These are phyloP conservation scores for Cossypha polioptera DNA, from an alignment of 2,797 vertebrate genomes.

Conservation along the genomic window DNA sequence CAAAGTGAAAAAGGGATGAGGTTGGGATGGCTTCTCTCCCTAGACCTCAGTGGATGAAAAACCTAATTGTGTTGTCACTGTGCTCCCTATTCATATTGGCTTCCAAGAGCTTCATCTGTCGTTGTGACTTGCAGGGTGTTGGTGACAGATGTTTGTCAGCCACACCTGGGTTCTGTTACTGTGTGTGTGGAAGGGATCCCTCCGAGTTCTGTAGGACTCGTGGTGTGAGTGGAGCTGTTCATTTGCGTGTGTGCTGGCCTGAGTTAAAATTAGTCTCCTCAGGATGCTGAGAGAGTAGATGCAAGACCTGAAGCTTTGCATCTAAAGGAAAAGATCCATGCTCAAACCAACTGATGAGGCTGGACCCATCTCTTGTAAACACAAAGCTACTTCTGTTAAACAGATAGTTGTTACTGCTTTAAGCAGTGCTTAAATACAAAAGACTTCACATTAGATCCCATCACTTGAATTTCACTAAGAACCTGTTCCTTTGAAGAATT, in stretches of 20 bases:
- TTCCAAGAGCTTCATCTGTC: neutral
- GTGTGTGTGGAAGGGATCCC: neutral
- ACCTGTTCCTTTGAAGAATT: neutral
- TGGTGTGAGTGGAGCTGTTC: conserved; percentile 9
- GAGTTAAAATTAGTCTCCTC: neutral
- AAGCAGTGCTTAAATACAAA: neutral
- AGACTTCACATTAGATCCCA: neutral
- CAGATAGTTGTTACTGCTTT: neutral
- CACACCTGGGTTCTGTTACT: neutral
- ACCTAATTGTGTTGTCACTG: neutral
- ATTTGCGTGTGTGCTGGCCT: neutral
- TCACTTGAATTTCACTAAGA: neutral
- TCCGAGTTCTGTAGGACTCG: neutral
- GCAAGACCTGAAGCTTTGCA: neutral
- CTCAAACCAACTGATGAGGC: neutral
- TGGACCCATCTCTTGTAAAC: neutral
- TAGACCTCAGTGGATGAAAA: neutral
- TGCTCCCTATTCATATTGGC: neutral
- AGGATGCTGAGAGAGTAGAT: neutral
- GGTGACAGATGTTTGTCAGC: conserved; percentile 9
- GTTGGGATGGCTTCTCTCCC: neutral
- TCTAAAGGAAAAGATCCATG: neutral
- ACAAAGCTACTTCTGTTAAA: neutral
- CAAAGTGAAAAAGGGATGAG: neutral
- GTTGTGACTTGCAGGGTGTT: neutral